Base-by-base conservation (phyloP, 2,888 invertebrate genomes). In the Ernsta delagoae region DNA sequence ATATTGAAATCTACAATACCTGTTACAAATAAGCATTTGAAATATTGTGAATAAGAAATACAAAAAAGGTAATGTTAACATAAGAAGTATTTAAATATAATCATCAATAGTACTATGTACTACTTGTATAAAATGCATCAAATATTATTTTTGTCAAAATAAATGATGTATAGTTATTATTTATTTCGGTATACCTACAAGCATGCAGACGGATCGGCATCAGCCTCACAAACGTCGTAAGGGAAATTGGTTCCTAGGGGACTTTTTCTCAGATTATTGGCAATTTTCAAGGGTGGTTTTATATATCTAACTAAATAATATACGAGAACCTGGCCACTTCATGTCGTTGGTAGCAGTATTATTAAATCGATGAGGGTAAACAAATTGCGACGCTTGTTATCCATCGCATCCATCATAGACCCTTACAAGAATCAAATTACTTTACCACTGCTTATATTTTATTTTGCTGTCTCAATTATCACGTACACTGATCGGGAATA, bases 341-440 rank as follows among this genome's bases (percentile, higher is more conserved):
- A 79, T 77, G 64, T 77, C 77, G 80, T 82, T 82, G 83, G 83
- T 88, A 86, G 53, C 43, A 41, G 54, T 45, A 45, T 11, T 85
- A 87, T 87, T 86, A 85, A 86, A 84, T 83, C 89, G 87, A 88
- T 89, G 87, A 91, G 90, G 89, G 91, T 88, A 92, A 92, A 92
- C 92, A 93, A 92, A 92, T 93, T 92, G 92, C 90, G 88, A 89
- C 89, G 86, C 91, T 92, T 90, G 88, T 91, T 92, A 91, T 88
- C 85, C 88, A 90, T 90, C 92, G 87, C 91, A 92, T 92, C 91
- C 88, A 92, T 92, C 92, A 92, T 89, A 83, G 83, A 83, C 81
- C 89, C 88, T 88, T 83, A 80, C 80, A 82, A 85, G 86, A 86
- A 82, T 86, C 83, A 83, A 82, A 86, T 87, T 87, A 85, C 87